Percentiles rank a stretch among this genome's conserved stretches.
These are phyloP conservation scores for Casuarius casuarius DNA, from an alignment of 2,113 vertebrate genomes.

Conservation along the genomic window DNA sequence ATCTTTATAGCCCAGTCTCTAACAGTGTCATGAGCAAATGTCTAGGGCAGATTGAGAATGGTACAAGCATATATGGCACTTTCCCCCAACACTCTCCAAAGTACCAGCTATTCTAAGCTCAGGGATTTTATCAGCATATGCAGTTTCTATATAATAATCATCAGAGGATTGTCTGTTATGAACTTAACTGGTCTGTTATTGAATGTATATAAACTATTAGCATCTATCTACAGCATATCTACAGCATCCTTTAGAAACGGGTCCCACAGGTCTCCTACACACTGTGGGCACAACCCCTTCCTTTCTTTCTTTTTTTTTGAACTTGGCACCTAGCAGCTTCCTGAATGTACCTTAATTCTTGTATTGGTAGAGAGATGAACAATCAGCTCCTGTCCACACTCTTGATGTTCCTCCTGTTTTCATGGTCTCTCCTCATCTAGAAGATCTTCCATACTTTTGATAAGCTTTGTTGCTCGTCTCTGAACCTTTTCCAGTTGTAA, in stretches of 20 bases:
- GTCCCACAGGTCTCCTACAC: neutral
- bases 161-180: neutral
- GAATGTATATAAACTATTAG: neutral
- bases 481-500: neutral
- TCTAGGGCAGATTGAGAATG: neutral
- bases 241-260: neutral
- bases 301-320: neutral
- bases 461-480: neutral
- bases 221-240: neutral
- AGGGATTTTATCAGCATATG: neutral
- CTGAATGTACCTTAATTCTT: neutral
- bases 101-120: neutral
- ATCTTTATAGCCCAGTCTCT: neutral
- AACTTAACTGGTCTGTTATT: neutral
- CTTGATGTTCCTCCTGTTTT: neutral
- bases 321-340: neutral
- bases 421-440: neutral
- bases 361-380: neutral
- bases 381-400: neutral
- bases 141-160: neutral
- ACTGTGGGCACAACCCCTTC: neutral
- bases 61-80: neutral
- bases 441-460: neutral
- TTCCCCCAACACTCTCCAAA: neutral
- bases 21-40: neutral